Percentiles rank a stretch among this genome's conserved stretches.
These are phyloP conservation scores for Crossaster papposus DNA, from an alignment of 53 echinoderm and acorn worm species.

Conservation along the genomic window DNA sequence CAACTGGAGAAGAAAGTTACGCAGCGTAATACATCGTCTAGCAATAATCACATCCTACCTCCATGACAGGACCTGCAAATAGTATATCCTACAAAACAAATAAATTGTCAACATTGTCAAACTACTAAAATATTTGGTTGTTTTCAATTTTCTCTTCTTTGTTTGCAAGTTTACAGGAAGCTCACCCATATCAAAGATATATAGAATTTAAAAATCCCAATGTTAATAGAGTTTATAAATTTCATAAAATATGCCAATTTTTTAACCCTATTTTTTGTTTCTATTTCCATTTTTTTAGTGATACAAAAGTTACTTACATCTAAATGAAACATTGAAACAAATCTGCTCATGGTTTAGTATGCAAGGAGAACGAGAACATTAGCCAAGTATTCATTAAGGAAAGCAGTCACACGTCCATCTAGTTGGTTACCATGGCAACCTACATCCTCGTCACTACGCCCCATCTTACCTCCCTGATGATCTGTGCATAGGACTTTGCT, in stretches of 20 bases:
- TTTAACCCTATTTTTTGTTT: no score
- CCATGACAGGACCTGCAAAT: not conserved
- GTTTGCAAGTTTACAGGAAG: not conserved
- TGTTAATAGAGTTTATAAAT: no score
- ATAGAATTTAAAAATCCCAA: no score
- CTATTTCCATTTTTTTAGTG: no score
- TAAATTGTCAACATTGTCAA: not conserved
- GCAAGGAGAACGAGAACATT: no score
- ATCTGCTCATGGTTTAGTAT: no score
- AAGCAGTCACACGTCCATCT: no score
- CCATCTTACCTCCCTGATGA: conserved; percentile 47
- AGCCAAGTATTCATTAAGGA: no score
- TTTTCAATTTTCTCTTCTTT: not conserved
- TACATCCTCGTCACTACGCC: not conserved
- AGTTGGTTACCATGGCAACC: not conserved
- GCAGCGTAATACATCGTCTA: not conserved
- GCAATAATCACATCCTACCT: conserved; percentile 6
- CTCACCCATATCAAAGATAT: no score
- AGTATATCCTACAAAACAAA: conserved; percentile 5
- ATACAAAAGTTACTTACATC: no score
- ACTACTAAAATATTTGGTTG: not conserved
- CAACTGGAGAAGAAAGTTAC: not conserved
- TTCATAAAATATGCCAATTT: no score
- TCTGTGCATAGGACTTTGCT: conserved; percentile 50
- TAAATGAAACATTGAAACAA: no score